Conservation (phyloP, 2,888 invertebrate genomes). For the Carterocephalus palaemon region DNA sequence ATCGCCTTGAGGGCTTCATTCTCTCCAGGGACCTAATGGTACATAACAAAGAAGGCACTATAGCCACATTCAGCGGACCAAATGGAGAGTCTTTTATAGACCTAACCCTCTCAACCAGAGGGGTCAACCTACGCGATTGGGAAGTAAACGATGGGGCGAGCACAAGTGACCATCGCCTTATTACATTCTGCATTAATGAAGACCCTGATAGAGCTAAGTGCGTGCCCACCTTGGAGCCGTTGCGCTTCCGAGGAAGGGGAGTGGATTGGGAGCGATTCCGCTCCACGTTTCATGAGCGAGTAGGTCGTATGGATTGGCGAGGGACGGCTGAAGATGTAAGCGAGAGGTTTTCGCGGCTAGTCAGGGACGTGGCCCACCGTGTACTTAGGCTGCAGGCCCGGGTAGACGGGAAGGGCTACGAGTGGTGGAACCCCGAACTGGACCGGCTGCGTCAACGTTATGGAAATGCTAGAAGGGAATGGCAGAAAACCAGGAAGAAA, state of each 20-base stretch:
- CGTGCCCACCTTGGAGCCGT: no score
- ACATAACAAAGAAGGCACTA: slow-evolving; percentile 15
- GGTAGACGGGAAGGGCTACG: slow-evolving; percentile 13
- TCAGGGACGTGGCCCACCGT: slow-evolving; percentile 10
- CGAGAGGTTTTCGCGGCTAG: not conserved
- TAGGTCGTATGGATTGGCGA: slow-evolving; percentile 23
- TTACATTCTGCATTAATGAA: slow-evolving; percentile 16
- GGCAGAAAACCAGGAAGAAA: slow-evolving; percentile 23
- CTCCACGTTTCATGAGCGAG: not conserved
- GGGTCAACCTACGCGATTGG: not conserved
- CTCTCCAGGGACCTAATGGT: slow-evolving; percentile 4
- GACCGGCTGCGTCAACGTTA: slow-evolving; percentile 7
- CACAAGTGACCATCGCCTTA: slow-evolving; percentile 32
- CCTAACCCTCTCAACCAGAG: slow-evolving; percentile 9
- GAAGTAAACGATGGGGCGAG: slow-evolving; percentile 19
- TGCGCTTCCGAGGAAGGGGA: slow-evolving; percentile 1
- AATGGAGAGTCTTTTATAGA: slow-evolving; percentile 26
- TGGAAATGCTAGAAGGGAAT: slow-evolving; percentile 12
- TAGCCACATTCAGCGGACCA: slow-evolving; percentile 19
- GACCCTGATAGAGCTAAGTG: not conserved
- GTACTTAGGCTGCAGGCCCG: slow-evolving; percentile 11
- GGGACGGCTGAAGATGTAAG: slow-evolving; percentile 11
- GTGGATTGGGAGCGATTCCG: slow-evolving; percentile 10
- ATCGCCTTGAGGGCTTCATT: slow-evolving; percentile 25
- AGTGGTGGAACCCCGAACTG: slow-evolving; percentile 28